Evolutionary conservation across 2,113 vertebrate species (phyloP).

Genomic region (Corythornis madagascariensis): DNA sequence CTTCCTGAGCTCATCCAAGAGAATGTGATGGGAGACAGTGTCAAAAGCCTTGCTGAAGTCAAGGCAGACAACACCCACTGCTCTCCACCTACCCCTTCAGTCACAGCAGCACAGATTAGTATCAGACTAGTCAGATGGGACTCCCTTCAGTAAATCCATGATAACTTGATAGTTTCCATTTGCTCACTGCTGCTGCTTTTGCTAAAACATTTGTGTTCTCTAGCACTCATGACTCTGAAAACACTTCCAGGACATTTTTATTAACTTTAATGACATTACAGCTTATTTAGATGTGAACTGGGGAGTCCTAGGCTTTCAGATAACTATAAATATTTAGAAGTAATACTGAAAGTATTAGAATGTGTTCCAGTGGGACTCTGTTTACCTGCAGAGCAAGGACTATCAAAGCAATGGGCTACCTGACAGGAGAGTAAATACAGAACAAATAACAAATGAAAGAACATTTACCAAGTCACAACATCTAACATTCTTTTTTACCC

Average conservation of each 20-base stretch:
- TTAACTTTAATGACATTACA: background rate
- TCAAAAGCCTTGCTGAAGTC: no score
- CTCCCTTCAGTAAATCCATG: no score
- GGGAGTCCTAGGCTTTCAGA: background rate
- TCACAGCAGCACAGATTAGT: no score
- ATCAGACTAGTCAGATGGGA: no score
- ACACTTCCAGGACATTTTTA: background rate
- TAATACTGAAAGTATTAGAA: background rate
- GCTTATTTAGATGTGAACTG: background rate
- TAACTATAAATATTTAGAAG: background rate
- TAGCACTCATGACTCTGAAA: background rate
- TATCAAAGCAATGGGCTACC: background rate
- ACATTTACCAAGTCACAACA: background rate
- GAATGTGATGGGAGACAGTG: no score
- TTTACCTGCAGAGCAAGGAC: background rate
- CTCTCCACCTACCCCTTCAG: no score
- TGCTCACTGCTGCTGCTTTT: background rate
- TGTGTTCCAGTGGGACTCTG: background rate
- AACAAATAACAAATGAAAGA: background rate
- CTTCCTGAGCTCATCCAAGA: no score
- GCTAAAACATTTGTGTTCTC: background rate
- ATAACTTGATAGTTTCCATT: background rate
- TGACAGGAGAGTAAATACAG: background rate
- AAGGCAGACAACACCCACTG: no score
- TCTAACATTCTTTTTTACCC: background rate